Evolutionary conservation across 2,113 vertebrate genomes (phyloP), one percentile per base, ranked within the genome.

Genomic region (Catharus fuscescens): DNA sequence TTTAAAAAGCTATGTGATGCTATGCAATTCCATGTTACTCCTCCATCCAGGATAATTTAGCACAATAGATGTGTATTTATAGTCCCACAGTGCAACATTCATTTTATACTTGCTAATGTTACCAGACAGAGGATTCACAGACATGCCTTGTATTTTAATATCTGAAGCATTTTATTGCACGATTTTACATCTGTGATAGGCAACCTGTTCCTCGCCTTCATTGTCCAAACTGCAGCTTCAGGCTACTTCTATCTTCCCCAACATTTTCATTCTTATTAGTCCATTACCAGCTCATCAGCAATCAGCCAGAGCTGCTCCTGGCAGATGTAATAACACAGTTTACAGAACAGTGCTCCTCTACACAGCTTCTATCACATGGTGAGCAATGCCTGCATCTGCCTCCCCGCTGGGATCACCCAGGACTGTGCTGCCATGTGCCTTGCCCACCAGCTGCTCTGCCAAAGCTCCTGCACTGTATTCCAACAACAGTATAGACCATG

Each of bases 321-420:
- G 36, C 4, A 9, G 9, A 56, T 60, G n/a, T 47, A 91, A 21
- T 20, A 62, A 76, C 8, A 69, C 14, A 42, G 18, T 60, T 88
- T 16, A 47, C 34, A 59, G 36, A 79, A 36, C 3, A 59, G 19
- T 1, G 1, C 10, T 76, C 14, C 32, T 38, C 44, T 31, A 31
- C 28, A 57, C 0, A 64, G 71, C 12, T 66, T 50, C 1, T 9
- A 15, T 4, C 34, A 48, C 0, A 0, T 20, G 16, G 6, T 50
- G 25, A 88, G n/a, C 18, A n/a, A 19, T 4, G 40, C 8, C 36
- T 61, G 47, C 36, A 40, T 7, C 42, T n/a, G 42, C 71, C 57
- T 62, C 28, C 28, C 61, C 10, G 5, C 38, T 62, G 52, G 36
- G 38, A 70, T 48, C 0, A 1, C n/a, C 34, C 80, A 77, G 65